phyloP scores from a whole-genome alignment of 1,140 invertebrate genomes.

The Bilobella aurantiaca region DNA sequence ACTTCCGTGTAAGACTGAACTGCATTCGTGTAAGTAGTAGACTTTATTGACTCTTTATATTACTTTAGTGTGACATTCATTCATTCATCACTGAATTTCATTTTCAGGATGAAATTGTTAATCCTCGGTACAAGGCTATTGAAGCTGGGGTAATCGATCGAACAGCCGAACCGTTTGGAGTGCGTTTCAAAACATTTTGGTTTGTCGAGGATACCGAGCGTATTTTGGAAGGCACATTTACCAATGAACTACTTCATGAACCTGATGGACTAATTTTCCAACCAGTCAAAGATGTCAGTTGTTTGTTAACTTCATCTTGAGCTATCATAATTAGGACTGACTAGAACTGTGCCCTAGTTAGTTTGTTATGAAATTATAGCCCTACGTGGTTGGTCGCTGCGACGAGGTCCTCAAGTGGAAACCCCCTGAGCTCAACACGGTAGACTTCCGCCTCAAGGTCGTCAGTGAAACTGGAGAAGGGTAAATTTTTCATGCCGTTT shows the following conservation, averaged over 20 bases:
- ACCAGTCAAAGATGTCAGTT: conserved; percentile 61
- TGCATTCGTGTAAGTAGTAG: conserved; percentile 54
- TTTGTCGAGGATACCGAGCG: conserved; percentile 50
- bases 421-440: conserved; percentile 79
- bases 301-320: neutral
- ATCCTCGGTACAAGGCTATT: conserved; percentile 63
- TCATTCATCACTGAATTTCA: conserved; percentile 11
- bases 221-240: conserved; percentile 54
- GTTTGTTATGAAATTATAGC: conserved; percentile 46
- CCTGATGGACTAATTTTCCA: conserved; percentile 98
- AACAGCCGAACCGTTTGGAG: conserved; percentile 70
- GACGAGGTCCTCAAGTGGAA: conserved; percentile 95
- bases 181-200: conserved; percentile 83
- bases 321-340: neutral
- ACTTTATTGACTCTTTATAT: conserved; percentile 8
- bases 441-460: conserved; percentile 89
- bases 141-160: conserved; percentile 61
- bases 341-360: neutral
- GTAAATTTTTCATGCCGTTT: conserved; percentile 39
- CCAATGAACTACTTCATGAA: conserved; percentile 74
- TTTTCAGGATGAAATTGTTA: conserved; percentile 50
- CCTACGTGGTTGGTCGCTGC: conserved; percentile 72
- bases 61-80: neutral
- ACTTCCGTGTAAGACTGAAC: conserved; percentile 58
- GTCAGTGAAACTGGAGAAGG: conserved; percentile 58